Conservation (phyloP, 2,797 vertebrate species). For the Sylvia borin region DNA sequence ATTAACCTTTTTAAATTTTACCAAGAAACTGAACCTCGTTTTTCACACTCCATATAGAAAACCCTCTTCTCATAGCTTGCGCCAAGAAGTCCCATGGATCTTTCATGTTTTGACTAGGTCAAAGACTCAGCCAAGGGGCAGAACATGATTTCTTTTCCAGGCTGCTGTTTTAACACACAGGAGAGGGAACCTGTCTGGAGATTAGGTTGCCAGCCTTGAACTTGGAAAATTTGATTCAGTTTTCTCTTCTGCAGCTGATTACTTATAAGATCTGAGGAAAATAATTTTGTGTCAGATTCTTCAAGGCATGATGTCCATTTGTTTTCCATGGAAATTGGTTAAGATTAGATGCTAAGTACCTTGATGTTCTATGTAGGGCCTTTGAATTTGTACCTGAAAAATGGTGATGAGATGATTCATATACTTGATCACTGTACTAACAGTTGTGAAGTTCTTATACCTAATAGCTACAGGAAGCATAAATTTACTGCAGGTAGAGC, state of each 20-base stretch:
- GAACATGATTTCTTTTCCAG: background rate
- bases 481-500: background rate
- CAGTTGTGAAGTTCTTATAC: background rate
- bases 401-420: background rate
- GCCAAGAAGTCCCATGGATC: background rate
- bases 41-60: background rate
- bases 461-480: background rate
- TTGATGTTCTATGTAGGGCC: background rate
- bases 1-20: too few species aligned
- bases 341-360: conserved; percentile 1
- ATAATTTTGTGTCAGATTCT: background rate
- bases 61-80: accelerated
- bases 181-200: background rate
- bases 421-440: conserved; percentile 8
- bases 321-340: conserved; percentile 13
- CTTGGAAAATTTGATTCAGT: background rate
- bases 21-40: too few species aligned
- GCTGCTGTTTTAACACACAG: background rate
- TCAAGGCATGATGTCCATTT: background rate
- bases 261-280: background rate
- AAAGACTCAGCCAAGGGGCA: background rate
- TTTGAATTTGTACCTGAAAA: background rate
- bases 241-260: background rate
- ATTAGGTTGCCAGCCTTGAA: background rate
- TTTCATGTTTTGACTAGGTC: background rate